Percentiles rank a stretch among this genome's conserved stretches.
phyloP scores from a whole-genome alignment of 2,888 invertebrate species.

The Cephus sareptanus region DNA sequence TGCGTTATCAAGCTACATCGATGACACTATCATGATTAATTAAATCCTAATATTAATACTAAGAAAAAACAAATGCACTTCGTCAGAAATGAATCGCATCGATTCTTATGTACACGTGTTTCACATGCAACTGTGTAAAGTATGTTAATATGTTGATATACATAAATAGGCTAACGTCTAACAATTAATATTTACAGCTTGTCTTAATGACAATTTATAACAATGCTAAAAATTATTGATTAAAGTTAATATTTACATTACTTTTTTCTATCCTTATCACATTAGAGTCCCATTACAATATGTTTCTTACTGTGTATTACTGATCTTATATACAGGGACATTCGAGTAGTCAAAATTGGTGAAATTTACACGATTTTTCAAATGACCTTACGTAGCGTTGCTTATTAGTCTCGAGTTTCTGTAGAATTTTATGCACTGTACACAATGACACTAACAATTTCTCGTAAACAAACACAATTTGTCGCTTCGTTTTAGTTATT shows the following conservation, averaged over 20 bases:
- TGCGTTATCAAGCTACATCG: neutral
- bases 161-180: slow-evolving; percentile 10
- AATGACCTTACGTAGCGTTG: neutral
- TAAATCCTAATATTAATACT: neutral
- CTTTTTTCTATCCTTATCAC: neutral
- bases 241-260: slow-evolving; percentile 32
- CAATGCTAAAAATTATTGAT: slow-evolving; percentile 14
- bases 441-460: neutral
- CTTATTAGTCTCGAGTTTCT: neutral
- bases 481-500: neutral
- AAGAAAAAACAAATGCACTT: neutral
- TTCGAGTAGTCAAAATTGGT: slow-evolving; percentile 24
- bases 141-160: neutral
- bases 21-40: neutral
- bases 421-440: neutral
- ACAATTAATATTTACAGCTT: slow-evolving; percentile 16
- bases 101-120: neutral
- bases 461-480: neutral
- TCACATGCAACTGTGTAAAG: neutral
- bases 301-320: neutral
- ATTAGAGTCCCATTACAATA: neutral
- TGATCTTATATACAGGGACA: slow-evolving; percentile 37
- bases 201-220: neutral
- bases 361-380: slow-evolving; percentile 31
- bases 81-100: neutral